Conservation (phyloP, 2,888 invertebrate genomes). For the Pseudoips prasinana region DNA sequence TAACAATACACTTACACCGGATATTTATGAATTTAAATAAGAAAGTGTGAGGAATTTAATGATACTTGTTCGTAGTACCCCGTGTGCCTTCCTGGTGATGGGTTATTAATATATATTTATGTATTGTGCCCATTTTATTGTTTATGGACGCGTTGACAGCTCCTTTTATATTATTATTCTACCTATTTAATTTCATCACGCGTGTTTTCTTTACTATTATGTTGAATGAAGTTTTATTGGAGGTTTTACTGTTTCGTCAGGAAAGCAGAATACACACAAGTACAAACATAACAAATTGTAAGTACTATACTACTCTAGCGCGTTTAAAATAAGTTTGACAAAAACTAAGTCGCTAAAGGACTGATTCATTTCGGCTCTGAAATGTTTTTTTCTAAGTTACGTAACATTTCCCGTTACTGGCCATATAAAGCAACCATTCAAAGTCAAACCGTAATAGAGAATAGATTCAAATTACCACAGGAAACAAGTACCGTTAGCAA, state of each 20-base stretch:
- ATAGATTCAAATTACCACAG: conserved; percentile 22
- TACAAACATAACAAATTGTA: too few relatives aligned
- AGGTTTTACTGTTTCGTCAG: too few relatives aligned
- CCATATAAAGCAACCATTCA: conserved; percentile 8
- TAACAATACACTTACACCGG: conserved; percentile 70
- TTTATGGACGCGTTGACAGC: conserved; percentile 49
- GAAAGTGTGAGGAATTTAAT: conserved; percentile 81
- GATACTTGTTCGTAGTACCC: conserved; percentile 61
- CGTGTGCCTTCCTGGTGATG: conserved; percentile 51
- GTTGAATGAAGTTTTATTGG: conserved; percentile 26
- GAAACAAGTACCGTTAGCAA: conserved; percentile 27
- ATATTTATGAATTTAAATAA: conserved; percentile 82
- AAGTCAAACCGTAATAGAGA: conserved; percentile 14
- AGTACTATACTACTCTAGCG: too few relatives aligned
- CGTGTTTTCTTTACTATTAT: conserved; percentile 33
- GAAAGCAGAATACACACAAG: too few relatives aligned
- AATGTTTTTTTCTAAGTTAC: too few relatives aligned
- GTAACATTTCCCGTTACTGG: conserved; percentile 6
- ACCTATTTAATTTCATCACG: conserved; percentile 37
- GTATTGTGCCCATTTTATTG: conserved; percentile 46
- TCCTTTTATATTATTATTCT: conserved; percentile 33
- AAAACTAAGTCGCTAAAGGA: too few relatives aligned
- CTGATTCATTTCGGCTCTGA: too few relatives aligned
- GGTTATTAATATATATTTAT: too few relatives aligned
- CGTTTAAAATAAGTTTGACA: too few relatives aligned